A percentile compares a stretch with the other conserved stretches of the same genome.
phyloP scores from a whole-genome alignment of 2,113 vertebrate species.

The Noturus placidus region DNA sequence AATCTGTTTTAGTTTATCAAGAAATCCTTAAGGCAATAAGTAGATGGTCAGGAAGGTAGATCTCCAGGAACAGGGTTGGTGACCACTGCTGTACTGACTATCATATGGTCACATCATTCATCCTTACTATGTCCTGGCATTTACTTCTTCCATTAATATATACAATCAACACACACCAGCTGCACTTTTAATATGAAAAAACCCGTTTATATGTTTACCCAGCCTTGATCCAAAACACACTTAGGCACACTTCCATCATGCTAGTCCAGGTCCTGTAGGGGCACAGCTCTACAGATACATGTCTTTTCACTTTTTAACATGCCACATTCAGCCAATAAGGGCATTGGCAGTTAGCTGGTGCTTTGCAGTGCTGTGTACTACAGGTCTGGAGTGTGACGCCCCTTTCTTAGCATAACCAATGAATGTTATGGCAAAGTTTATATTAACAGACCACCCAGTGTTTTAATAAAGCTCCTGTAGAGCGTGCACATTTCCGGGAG shows the following conservation, averaged over 20 bases:
- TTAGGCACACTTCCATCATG: background rate
- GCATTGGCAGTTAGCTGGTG: too few species aligned
- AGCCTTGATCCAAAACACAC: background rate
- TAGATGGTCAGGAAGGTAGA: too few species aligned
- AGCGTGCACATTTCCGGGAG: background rate
- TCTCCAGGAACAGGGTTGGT: too few species aligned
- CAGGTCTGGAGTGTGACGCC: background rate
- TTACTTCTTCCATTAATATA: background rate
- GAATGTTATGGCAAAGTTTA: slow-evolving; percentile 15
- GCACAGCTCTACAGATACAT: background rate
- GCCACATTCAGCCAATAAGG: background rate
- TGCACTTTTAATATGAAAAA: background rate
- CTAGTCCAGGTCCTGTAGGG: background rate
- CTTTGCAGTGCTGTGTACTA: background rate
- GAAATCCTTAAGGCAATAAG: too few species aligned
- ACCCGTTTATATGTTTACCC: background rate
- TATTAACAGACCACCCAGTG: slow-evolving; percentile 33
- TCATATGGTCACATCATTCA: background rate
- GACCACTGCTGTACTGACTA: too few species aligned
- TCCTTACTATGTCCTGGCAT: background rate
- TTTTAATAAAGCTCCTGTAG: slow-evolving; percentile 45
- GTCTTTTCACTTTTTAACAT: background rate
- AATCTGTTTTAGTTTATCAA: too few species aligned
- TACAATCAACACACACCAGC: background rate
- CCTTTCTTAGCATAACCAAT: background rate